phyloP scores from a whole-genome alignment of 2,888 invertebrate genomes.

The Coleophora flavipennella region DNA sequence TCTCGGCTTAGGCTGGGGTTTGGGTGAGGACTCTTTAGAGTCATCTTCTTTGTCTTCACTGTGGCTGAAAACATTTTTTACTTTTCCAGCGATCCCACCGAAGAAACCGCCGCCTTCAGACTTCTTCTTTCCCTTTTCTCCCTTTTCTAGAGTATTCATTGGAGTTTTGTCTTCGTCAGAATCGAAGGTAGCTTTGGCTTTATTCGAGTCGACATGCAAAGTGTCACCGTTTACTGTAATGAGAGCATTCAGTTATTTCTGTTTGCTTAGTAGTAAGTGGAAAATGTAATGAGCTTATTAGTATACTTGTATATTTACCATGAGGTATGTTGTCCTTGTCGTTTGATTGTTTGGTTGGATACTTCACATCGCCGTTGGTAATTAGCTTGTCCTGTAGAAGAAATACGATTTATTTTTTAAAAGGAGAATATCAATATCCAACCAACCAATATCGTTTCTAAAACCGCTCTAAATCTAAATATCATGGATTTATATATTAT shows the following conservation, averaged over 20 bases:
- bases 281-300: background rate
- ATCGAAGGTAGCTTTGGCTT: conserved; percentile 68
- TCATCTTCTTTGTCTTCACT: conserved; percentile 52
- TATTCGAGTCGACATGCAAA: conserved; percentile 64
- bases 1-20: conserved; percentile 39
- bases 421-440: background rate
- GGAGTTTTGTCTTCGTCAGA: conserved; percentile 71
- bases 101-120: conserved; percentile 55
- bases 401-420: background rate
- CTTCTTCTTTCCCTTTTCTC: conserved; percentile 59
- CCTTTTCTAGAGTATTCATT: conserved; percentile 66
- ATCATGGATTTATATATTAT: too few relatives aligned
- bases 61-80: conserved; percentile 53
- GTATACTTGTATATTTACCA: conserved; percentile 33
- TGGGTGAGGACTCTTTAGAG: conserved; percentile 39
- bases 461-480: too few relatives aligned
- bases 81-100: conserved; percentile 56
- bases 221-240: conserved; percentile 59
- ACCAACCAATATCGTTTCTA: too few relatives aligned
- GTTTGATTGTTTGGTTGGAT: conserved; percentile 35
- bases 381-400: conserved; percentile 45
- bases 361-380: conserved; percentile 57
- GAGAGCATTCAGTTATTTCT: conserved; percentile 4
- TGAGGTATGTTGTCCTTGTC: conserved; percentile 40
- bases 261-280: too few relatives aligned